Evolutionary conservation across 2,797 vertebrate species (phyloP), one percentile per base, ranked within the genome.

Genomic region (Amazona finschi): DNA sequence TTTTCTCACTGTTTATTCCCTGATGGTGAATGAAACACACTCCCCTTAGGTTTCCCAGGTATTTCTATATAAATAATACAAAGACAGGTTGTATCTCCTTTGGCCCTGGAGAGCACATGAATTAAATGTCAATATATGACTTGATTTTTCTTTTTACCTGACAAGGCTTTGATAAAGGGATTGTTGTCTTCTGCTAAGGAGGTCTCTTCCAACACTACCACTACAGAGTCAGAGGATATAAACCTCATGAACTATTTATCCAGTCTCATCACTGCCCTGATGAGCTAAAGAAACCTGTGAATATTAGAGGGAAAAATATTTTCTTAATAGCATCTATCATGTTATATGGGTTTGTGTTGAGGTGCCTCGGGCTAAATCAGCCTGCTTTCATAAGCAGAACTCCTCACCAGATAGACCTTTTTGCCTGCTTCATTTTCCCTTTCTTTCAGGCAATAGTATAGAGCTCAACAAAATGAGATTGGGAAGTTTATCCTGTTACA

Each of bases 21-120:
- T 0, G 0, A 9, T 21, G 20, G 50, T 70, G 55, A 53, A 57
- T 75, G 41, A 57, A 5, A 36, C 27, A 75, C 49, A 31, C 10
- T 72, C 31, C 43, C 43, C 21, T 33, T 6, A 62, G 9, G 22
- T 77, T 89, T 24, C 16, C 10, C 9, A 31, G 14, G 15, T 74
- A 50, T 90, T 90, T 83, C 64, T 78, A 15, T 39, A 67, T 73
- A 88, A 92, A 81, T 60, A 91, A 91, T 43, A 78, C 55, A 89
- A 81, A 61, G 38, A 78, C 16, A 93, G 9, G 24, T 55, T 89
- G 72, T 81, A 83, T 47, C 21, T 88, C 46, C 50, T 82, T 30
- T 5, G 11, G 79, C 47, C 31, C 21, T 50, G 19, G 31, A 84
- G 36, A 79, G 13, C 36, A 72, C 46, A 60, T 30, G 43, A 84